Evolutionary conservation across 2,113 vertebrate species (phyloP).

Genomic region (Hippocampus zosterae): DNA sequence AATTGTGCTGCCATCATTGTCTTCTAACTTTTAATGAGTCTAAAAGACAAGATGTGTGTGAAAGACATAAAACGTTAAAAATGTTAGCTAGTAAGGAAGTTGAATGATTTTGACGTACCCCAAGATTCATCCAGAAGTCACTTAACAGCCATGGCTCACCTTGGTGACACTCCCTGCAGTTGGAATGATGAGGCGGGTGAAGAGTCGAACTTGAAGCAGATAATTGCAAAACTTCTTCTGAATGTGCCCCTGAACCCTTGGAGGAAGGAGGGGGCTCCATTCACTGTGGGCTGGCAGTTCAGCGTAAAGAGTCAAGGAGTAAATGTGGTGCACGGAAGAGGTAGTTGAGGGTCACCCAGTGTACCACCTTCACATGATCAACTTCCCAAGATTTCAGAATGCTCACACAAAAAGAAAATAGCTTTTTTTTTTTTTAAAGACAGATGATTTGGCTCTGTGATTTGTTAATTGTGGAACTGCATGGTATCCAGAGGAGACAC

Average conservation of each 20-base stretch:
- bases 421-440: not conserved
- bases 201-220: slow-evolving; percentile 41
- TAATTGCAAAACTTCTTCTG: slow-evolving; percentile 32
- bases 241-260: slow-evolving; percentile 30
- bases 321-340: slow-evolving; percentile 28
- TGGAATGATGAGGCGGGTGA: slow-evolving; percentile 13
- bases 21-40: not conserved
- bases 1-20: too few species aligned
- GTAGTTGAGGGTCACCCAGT: slow-evolving; percentile 38
- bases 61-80: not conserved
- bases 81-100: not conserved
- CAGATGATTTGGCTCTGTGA: slow-evolving; percentile 41
- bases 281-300: slow-evolving; percentile 18
- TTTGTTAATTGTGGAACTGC: slow-evolving; percentile 20
- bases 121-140: not conserved
- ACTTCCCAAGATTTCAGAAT: slow-evolving; percentile 26
- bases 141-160: not conserved
- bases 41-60: too few species aligned
- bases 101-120: not conserved
- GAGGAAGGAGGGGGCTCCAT: slow-evolving; percentile 28
- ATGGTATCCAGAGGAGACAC: not conserved
- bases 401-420: slow-evolving; percentile 10
- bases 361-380: slow-evolving; percentile 39
- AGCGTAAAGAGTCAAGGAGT: slow-evolving; percentile 30
- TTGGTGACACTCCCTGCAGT: slow-evolving; percentile 11